Conservation (phyloP, 2,888 invertebrate species). For the Polyommatus icarus region DNA sequence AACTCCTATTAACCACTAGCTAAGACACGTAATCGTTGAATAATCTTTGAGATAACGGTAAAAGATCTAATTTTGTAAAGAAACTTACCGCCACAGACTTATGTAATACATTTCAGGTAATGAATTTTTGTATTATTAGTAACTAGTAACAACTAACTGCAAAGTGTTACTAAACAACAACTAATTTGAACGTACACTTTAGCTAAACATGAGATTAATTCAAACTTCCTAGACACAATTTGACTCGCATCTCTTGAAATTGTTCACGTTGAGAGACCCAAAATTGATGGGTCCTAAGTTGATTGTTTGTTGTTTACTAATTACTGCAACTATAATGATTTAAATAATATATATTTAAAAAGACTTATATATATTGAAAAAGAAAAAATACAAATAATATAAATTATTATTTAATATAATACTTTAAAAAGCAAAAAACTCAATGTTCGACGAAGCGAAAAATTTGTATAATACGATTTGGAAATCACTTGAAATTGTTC, state of each 20-base stretch:
- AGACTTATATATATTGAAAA: too few species aligned
- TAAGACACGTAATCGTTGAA: conserved; percentile 2
- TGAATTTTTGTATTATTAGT: not conserved
- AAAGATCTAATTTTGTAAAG: conserved; percentile 11
- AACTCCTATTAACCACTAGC: not conserved
- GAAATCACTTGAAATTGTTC: not conserved
- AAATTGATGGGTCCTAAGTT: not conserved
- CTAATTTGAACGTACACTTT: not conserved
- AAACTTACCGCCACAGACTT: not conserved
- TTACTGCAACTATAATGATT: not conserved
- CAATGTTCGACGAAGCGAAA: not conserved
- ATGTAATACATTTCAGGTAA: not conserved
- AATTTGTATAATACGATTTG: not conserved
- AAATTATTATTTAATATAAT: not conserved
- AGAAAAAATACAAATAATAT: not conserved
- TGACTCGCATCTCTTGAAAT: not conserved
- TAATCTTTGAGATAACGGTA: conserved; percentile 22
- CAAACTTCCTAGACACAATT: conserved; percentile 10
- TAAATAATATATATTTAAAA: too few species aligned
- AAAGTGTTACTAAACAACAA: not conserved
- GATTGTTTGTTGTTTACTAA: not conserved
- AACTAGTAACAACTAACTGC: not conserved
- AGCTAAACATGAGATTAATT: conserved; percentile 3
- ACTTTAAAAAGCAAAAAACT: not conserved
- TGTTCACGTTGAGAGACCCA: not conserved